phyloP scores from a whole-genome alignment of 2,113 vertebrate genomes.

The Coreoperca whiteheadi region DNA sequence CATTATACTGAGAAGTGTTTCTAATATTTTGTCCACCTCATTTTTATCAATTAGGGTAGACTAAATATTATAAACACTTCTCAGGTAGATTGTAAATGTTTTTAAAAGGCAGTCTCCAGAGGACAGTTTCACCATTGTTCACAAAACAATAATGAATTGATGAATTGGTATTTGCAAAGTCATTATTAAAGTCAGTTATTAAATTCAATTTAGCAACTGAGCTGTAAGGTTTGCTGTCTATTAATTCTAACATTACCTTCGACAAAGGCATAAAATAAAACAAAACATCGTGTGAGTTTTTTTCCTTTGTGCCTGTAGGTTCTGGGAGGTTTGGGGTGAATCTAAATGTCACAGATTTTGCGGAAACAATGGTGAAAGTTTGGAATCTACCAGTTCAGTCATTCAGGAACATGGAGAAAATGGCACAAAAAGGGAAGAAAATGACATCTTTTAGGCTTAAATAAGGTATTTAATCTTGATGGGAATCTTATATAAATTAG shows the following conservation, averaged over 20 bases:
- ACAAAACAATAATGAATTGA: not conserved
- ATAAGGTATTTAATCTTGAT: not conserved
- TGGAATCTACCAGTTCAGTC: not conserved
- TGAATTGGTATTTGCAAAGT: not conserved
- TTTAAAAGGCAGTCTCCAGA: not conserved
- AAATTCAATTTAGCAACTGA: conserved; percentile 1
- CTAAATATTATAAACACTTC: not conserved
- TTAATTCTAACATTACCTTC: not conserved
- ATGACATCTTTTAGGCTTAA: not conserved
- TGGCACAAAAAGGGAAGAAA: not conserved
- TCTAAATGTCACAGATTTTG: not conserved
- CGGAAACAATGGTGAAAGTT: not conserved
- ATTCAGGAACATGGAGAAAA: not conserved
- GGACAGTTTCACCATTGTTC: not conserved
- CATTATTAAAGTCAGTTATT: not conserved
- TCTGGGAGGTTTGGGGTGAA: not conserved
- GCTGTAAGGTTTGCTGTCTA: not conserved
- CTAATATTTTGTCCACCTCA: not conserved
- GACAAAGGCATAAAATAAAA: not conserved
- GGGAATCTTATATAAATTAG: not conserved
- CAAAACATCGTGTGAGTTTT: not conserved
- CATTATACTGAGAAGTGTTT: not conserved
- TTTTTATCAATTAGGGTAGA: not conserved
- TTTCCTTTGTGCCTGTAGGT: not conserved
- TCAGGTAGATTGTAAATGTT: too few species aligned